phyloP scores from a whole-genome alignment of 2,888 invertebrate species.

The Abrostola triplasia region DNA sequence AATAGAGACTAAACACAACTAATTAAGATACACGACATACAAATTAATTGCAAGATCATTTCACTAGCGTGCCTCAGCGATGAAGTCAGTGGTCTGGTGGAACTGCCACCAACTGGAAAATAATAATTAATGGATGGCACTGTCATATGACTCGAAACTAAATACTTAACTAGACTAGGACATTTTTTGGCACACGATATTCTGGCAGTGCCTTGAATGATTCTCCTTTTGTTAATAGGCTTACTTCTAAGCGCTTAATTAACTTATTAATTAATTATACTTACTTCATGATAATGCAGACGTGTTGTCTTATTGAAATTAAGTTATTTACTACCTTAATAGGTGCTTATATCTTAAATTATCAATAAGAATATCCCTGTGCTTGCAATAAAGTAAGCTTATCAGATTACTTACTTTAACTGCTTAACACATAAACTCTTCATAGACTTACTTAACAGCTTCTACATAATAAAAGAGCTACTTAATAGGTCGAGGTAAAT shows the following conservation, averaged over 20 bases:
- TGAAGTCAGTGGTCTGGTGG: constrained; percentile 66
- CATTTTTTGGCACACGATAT: not conserved
- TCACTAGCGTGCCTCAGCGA: constrained; percentile 60
- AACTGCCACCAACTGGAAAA: constrained; percentile 71
- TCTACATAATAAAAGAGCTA: constrained; percentile 7
- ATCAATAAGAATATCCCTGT: too few species aligned
- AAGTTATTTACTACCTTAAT: too few species aligned
- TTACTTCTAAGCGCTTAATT: too few species aligned
- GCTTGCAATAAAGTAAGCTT: too few species aligned
- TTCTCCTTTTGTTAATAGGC: too few species aligned
- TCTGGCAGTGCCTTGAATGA: too few species aligned
- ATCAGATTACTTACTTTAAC: too few species aligned
- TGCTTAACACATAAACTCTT: too few species aligned
- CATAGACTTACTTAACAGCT: constrained; percentile 8
- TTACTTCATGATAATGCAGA: too few species aligned
- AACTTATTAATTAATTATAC: too few species aligned
- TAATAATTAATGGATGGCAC: constrained; percentile 56
- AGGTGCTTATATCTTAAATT: too few species aligned
- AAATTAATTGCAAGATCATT: constrained; percentile 69
- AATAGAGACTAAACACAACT: constrained; percentile 29
- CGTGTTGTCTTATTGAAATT: too few species aligned
- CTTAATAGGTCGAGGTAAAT: constrained; percentile 10
- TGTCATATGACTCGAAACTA: constrained; percentile 39
- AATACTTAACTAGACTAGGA: not conserved
- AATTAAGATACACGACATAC: constrained; percentile 65